Evolutionary conservation across 2,888 invertebrate genomes (phyloP), one percentile per base, ranked within the genome.

Genomic region (Acleris holmiana): DNA sequence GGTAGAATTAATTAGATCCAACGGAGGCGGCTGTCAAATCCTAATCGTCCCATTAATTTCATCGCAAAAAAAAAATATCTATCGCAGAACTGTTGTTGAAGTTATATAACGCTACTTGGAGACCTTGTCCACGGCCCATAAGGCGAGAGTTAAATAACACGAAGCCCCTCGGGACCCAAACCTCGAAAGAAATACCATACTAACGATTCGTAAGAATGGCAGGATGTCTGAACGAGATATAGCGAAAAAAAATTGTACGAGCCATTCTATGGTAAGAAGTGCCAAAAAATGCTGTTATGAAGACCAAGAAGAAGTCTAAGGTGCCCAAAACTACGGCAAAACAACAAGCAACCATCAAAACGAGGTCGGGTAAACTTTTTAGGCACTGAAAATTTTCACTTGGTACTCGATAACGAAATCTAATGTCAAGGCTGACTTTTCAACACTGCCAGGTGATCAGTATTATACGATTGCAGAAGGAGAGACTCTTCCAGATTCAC

Each of bases 381-480:
- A 29, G 51, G 51, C 17, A 29, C 51, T 29, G 17, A 51, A 2
- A 50, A 50, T 50, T 50, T 50, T 50, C 50, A 50, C n/a, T 25
- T 50, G 25, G 25, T 50, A 25, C 15, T 50, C 4, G 50, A 50
- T 50, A 15, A 50, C 25, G 25, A 50, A 50, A 50, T 25, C 15
- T 50, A 25, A n/a, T 17, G 29, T 51, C 4, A 17, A 46, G 46
- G 46, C 17, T 6, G 17, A 46, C 46, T 51, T 51, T 51, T 51
- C 51, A 17, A 29, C 4, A 29, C 51, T 35, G 25, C 17, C 46
- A 17, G 46, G 46, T 17, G 17, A 46, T 46, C 46, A 17, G 17
- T 46, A n/a, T 46, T 46, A 46, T 8, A 46, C 47, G 4, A 47
- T 47, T n/a, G n/a, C n/a, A n/a, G 19, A 47, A 19, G 47, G 19